Evolutionary conservation across 2,797 vertebrate genomes (phyloP), one percentile per base, ranked within the genome.

Genomic region (Sternarchorhynchus goeldii): DNA sequence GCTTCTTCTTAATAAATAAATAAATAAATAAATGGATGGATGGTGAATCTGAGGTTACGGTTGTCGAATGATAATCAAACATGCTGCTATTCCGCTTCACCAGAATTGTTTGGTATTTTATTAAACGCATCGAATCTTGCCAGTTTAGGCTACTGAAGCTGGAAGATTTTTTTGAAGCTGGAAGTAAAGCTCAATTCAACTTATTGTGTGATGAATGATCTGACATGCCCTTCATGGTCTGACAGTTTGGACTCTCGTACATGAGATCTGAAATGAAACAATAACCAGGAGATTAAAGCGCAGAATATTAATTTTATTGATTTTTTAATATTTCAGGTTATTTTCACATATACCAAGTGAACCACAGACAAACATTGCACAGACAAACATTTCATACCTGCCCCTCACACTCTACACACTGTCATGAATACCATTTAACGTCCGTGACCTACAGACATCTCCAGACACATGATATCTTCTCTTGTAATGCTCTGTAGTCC

Each of bases 81-180:
- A 62, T 29, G 21, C 58, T 82, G 80, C 83, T 65, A 77, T 79
- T 67, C 73, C 75, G 58, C 74, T 73, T 76, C 75, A 84, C 85
- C 83, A 81, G 80, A 81, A 76, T 70, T 81, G 79, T 75, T 83
- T 81, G 67, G 81, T 77, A 83, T 86, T 83, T 75, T 83, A 86
- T 84, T 86, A 68, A 84, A 81, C 60, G 77, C 64, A 75, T 79
- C 67, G 57, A 39, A 71, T 63, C 56, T 56, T 53, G 53, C 67
- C 75, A 81, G 63, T 81, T 55, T 64, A 78, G 67, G 73, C 55
- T 55, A 69, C 79, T 73, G 72, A 25, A 34, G 68, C 75, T 78
- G 56, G 69, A 64, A 69, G 72, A 75, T 2, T 50, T 50, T 50
- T 50, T 50, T 50, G 45, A 14, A 50, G 45, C 45, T 14, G 45